Evolutionary conservation across 2,113 vertebrate species (phyloP), one percentile per base, ranked within the genome.

Genomic region (Eurystomus gularis): DNA sequence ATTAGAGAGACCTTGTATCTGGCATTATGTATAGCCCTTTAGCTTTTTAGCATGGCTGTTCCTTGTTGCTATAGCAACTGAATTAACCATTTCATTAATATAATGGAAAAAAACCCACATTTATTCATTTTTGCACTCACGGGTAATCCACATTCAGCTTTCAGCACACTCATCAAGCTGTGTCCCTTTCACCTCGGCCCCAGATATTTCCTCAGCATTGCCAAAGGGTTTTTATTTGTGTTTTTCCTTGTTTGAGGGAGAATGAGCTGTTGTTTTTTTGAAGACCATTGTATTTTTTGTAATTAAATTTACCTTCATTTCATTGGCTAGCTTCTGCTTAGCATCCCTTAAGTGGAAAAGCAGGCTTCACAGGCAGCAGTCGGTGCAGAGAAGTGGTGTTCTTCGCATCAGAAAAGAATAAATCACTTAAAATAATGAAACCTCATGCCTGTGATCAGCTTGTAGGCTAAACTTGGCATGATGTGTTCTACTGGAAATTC

Each of bases 11-110:
- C 97, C 98, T 98, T 98, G 98, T 98, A 97, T 94, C 97, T 98
- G 98, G 98, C 98, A 98, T 98, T 98, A 98, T 98, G 98, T 95
- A 96, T 97, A 98, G 98, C 97, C 97, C 98, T 98, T 98, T 98
- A 97, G 98, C 97, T 97, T 98, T 98, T 98, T 97, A 98, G 97
- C 97, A 98, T 97, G 95, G 97, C 98, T 97, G 98, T 98, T 98
- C 98, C 96, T 97, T 97, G 98, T 99, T 98, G 96, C 98, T 98
- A 99, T 98, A 98, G 98, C 97, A 99, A 99, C 98, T 26, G 79
- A 98, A 98, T 98, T 98, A 98, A 98, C 98, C 95, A 94, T 98
- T 98, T 98, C 97, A 98, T 98, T 98, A 98, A 97, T 97, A 97
- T 97, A 98, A 94, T 96, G 83, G 95, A 92, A 96, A 93, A 97